These are phyloP conservation scores for Mamestra brassicae DNA, from an alignment of 2,888 invertebrate genomes.

Conservation along the genomic window DNA sequence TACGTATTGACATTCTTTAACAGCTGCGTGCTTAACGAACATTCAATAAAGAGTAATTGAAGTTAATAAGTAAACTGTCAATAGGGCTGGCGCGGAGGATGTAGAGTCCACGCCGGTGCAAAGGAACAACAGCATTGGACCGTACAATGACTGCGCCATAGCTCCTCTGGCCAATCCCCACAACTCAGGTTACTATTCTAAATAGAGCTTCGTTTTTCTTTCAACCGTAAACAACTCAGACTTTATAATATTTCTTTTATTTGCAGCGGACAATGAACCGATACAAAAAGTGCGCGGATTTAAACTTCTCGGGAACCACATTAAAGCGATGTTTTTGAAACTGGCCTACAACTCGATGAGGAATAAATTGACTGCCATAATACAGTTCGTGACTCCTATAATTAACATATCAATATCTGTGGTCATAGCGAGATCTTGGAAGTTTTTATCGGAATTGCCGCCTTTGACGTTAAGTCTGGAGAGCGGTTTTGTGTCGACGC, in stretches of 20 bases:
- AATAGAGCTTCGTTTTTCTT: background rate
- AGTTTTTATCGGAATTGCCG: constrained; percentile 90
- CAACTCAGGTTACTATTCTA: constrained; percentile 62
- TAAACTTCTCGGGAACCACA: constrained; percentile 83
- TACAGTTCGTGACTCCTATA: constrained; percentile 86
- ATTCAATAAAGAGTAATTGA: background rate
- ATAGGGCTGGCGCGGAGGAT: constrained; percentile 85
- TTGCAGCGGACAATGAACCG: constrained; percentile 80
- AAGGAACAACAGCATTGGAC: constrained; percentile 58
- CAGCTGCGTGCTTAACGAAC: background rate
- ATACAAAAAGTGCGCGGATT: constrained; percentile 83
- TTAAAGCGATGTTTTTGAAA: constrained; percentile 87
- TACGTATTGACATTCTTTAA: constrained; percentile 74
- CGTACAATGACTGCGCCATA: constrained; percentile 73
- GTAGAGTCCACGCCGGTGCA: constrained; percentile 68
- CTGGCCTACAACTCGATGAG: constrained; percentile 82
- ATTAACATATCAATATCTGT: constrained; percentile 87
- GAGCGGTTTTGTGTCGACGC: constrained; percentile 81
- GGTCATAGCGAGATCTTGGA: constrained; percentile 85
- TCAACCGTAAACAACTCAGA: too few species aligned
- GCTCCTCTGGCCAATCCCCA: constrained; percentile 73
- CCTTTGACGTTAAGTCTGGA: constrained; percentile 90
- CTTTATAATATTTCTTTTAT: constrained; percentile 20
- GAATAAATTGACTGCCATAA: constrained; percentile 82
- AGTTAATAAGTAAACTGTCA: constrained; percentile 43